These are phyloP conservation scores for Paradisaea rubra DNA, from an alignment of 2,113 vertebrate species.

Conservation along the genomic window DNA sequence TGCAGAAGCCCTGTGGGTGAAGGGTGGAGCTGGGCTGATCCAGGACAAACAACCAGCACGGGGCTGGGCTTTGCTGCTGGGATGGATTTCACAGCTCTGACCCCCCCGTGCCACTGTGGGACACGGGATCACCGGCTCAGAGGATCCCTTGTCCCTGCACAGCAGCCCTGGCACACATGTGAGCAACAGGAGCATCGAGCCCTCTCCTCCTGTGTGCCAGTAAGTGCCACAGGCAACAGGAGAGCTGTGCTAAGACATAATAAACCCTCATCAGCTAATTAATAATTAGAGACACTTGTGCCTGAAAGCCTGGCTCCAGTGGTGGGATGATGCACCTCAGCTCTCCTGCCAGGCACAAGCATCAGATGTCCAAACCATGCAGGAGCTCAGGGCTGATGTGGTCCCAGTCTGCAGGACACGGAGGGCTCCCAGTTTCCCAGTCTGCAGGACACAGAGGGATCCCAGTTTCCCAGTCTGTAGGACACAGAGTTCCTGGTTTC, in stretches of 20 bases:
- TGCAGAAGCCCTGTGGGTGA: not conserved
- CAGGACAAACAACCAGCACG: not conserved
- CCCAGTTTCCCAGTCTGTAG: not conserved
- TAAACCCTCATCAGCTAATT: constrained; percentile 55
- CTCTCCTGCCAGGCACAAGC: not conserved
- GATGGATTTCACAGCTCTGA: not conserved
- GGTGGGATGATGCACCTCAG: constrained; percentile 17
- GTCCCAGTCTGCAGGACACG: not conserved
- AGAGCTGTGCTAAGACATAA: constrained; percentile 1
- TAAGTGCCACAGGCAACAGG: constrained; percentile 18
- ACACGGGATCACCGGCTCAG: not conserved
- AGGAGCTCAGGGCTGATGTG: not conserved
- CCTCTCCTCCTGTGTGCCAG: not conserved
- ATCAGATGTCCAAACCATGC: not conserved
- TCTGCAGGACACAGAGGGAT: not conserved
- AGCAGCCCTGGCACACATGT: not conserved
- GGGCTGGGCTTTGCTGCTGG: not conserved
- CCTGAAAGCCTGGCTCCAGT: constrained; percentile 41
- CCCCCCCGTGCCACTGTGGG: accelerated
- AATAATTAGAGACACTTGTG: constrained; percentile 42
- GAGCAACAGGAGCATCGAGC: not conserved
- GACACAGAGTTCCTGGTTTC: not conserved
- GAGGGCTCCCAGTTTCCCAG: not conserved
- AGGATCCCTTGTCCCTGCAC: not conserved
- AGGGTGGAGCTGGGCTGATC: accelerated